phyloP scores from a whole-genome alignment of 2,888 invertebrate species.

The Allophyes oxyacanthae region DNA sequence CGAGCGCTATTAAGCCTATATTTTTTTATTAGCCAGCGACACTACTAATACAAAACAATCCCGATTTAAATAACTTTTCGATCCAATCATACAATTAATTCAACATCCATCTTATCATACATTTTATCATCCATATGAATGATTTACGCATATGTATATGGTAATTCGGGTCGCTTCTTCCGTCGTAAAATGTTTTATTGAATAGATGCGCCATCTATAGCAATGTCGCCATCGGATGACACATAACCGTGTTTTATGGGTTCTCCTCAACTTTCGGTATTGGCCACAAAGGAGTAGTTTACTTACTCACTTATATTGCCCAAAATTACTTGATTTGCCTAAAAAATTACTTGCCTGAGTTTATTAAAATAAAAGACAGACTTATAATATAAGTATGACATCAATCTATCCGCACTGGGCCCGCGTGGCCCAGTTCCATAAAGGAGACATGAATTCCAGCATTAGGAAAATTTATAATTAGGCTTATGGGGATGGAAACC shows the following conservation, averaged over 20 bases:
- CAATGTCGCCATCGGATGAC: conserved; percentile 44
- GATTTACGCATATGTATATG: conserved; percentile 48
- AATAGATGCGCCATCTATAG: conserved; percentile 49
- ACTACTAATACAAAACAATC: too few relatives aligned
- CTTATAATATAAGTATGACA: too few relatives aligned
- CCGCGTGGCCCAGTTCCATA: too few relatives aligned
- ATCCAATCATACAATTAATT: conserved; percentile 36
- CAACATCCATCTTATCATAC: conserved; percentile 22
- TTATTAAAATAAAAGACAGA: too few relatives aligned
- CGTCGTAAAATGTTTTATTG: conserved; percentile 59
- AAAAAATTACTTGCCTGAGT: too few relatives aligned
- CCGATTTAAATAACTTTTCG: background rate
- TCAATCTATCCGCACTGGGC: too few relatives aligned
- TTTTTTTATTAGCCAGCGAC: too few relatives aligned
- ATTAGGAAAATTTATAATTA: too few relatives aligned
- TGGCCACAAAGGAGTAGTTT: conserved; percentile 32
- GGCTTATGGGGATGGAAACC: background rate
- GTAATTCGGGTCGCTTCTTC: conserved; percentile 36
- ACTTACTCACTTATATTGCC: conserved; percentile 28
- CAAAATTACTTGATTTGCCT: conserved; percentile 1
- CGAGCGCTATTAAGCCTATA: too few relatives aligned
- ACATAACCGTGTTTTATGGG: conserved; percentile 50
- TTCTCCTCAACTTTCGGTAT: conserved; percentile 30
- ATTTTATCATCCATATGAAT: conserved; percentile 37
- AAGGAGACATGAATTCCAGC: too few relatives aligned